Percentiles rank a stretch among this genome's conserved stretches.
Conservation (phyloP, 2,113 vertebrate species). For the Enhydra lutris region DNA sequence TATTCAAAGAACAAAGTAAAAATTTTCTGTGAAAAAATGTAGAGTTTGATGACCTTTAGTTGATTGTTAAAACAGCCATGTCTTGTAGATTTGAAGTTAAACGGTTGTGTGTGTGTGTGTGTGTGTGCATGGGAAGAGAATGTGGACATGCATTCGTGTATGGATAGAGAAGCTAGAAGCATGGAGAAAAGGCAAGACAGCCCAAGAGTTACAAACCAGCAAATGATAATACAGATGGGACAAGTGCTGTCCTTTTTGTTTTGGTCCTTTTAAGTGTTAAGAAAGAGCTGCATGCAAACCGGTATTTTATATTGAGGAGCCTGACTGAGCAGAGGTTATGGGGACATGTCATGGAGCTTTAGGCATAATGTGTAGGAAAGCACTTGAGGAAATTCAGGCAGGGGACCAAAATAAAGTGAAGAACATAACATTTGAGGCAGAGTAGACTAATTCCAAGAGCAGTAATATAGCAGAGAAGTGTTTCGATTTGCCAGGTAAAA, state of each 20-base stretch:
- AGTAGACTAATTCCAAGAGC: neutral
- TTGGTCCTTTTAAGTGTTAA: neutral
- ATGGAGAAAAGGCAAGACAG: accelerated
- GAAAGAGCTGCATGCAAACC: neutral
- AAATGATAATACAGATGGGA: neutral
- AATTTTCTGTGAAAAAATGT: neutral
- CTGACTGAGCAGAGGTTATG: neutral
- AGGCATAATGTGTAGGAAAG: neutral
- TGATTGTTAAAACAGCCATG: neutral
- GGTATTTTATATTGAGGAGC: neutral
- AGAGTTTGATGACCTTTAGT: neutral
- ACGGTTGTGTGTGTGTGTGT: neutral
- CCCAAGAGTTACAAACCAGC: neutral
- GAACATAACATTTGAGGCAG: neutral
- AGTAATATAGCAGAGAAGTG: neutral
- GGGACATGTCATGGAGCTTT: neutral
- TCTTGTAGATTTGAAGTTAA: neutral
- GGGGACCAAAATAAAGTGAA: neutral
- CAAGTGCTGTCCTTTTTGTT: neutral
- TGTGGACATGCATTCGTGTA: too few species aligned
- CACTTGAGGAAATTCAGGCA: neutral
- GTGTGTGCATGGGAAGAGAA: accelerated
- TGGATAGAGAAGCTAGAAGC: neutral
- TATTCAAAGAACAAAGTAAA: neutral
- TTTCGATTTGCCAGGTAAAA: neutral